Percentiles rank a stretch among this genome's conserved stretches.
Conservation (phyloP, 2,888 invertebrate species). For the Nomada ferruginata region DNA sequence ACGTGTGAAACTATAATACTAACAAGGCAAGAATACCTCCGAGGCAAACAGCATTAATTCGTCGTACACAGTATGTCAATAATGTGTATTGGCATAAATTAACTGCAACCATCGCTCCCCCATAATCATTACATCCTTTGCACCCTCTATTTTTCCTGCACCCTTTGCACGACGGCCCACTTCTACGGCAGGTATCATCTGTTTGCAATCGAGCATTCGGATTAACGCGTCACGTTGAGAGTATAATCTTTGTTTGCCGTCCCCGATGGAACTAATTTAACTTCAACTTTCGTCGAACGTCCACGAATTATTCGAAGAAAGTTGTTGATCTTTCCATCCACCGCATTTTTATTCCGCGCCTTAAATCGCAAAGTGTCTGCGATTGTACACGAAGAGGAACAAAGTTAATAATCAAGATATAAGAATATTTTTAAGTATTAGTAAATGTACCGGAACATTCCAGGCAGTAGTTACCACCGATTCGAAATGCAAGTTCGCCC, state of each 20-base stretch:
- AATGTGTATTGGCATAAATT: too few relatives aligned
- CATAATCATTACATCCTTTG: neutral
- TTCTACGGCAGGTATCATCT: neutral
- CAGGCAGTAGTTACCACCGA: too few relatives aligned
- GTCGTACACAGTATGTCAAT: too few relatives aligned
- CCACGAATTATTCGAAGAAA: constrained; percentile 28
- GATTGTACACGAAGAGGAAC: too few relatives aligned
- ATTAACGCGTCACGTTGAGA: constrained; percentile 19
- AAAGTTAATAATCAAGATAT: too few relatives aligned
- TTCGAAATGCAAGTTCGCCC: neutral
- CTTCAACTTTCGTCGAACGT: constrained; percentile 9
- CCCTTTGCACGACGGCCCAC: neutral
- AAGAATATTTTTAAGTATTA: too few relatives aligned
- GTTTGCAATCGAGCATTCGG: constrained; percentile 10
- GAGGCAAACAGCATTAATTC: too few relatives aligned
- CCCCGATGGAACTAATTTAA: constrained; percentile 41
- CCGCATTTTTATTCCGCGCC: too few relatives aligned
- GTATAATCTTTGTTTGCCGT: constrained; percentile 45
- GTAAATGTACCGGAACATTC: too few relatives aligned
- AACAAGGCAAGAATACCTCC: too few relatives aligned
- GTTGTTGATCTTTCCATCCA: neutral
- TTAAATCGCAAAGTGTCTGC: too few relatives aligned
- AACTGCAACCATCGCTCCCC: neutral
- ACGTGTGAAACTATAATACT: too few relatives aligned
- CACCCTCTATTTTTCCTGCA: neutral